Evolutionary conservation across 1,140 invertebrate species (phyloP).

Genomic region (Nautilus pompilius): DNA sequence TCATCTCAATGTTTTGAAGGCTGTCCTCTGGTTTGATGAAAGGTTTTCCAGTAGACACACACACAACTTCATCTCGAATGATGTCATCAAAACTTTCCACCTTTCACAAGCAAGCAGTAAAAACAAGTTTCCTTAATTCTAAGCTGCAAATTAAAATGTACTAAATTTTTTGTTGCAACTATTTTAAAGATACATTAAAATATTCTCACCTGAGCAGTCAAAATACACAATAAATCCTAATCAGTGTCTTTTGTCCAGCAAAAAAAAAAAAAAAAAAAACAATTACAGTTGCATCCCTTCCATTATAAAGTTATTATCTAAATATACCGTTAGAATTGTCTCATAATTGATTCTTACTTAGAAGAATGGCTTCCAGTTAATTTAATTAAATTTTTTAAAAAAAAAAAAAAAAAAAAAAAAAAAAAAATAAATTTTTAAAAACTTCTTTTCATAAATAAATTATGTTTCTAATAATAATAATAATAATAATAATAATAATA

Average conservation of each 20-base stretch:
- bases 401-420: too few species aligned
- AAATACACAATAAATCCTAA: neutral
- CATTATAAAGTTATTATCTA: too few species aligned
- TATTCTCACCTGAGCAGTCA: neutral
- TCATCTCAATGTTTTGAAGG: conserved; percentile 41
- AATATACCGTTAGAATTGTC: too few species aligned
- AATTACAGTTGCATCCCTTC: too few species aligned
- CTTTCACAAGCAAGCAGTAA: conserved; percentile 20
- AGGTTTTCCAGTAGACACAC: conserved; percentile 41
- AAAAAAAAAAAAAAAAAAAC: neutral
- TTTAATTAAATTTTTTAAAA: too few species aligned
- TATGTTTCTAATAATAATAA: neutral
- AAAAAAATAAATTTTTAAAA: too few species aligned
- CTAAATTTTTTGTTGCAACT: neutral
- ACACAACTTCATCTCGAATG: conserved; percentile 41
- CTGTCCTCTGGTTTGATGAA: conserved; percentile 29
- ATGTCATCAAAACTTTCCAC: conserved; percentile 41
- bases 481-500: neutral
- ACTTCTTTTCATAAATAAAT: neutral
- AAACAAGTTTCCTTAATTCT: neutral
- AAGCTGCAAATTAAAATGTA: neutral
- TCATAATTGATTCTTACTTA: too few species aligned
- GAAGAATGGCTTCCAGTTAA: too few species aligned
- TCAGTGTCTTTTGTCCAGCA: neutral
- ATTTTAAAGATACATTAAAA: neutral